Conservation (phyloP, 2,888 invertebrate species). For the Lordiphosa fenestrarum region DNA sequence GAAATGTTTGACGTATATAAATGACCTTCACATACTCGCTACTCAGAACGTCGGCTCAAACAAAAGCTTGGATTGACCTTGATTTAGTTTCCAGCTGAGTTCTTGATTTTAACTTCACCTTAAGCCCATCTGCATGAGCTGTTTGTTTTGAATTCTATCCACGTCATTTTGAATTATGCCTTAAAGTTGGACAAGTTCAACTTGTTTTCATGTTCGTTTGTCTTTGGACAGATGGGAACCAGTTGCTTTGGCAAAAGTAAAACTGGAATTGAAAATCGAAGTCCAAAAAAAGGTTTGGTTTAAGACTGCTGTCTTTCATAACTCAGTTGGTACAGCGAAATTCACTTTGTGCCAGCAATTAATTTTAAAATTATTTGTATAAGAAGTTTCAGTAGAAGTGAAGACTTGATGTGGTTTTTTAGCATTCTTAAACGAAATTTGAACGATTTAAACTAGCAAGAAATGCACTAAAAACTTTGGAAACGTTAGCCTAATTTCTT, state of each 20-base stretch:
- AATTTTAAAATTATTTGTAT: background rate
- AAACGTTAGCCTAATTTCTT: too few species aligned
- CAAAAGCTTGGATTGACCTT: conserved; percentile 1
- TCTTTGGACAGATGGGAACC: conserved; percentile 1
- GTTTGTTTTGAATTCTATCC: conserved; percentile 2
- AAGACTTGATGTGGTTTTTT: too few species aligned
- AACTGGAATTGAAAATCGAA: conserved; percentile 4
- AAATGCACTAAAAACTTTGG: too few species aligned
- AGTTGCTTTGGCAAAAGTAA: conserved; percentile 5
- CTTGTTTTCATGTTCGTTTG: conserved; percentile 16
- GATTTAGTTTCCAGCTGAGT: conserved; percentile 8
- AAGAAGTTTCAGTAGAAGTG: background rate
- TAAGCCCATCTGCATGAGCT: conserved; percentile 5
- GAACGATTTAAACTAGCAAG: too few species aligned
- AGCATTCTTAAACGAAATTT: too few species aligned
- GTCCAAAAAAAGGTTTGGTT: conserved; percentile 3
- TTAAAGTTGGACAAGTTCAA: conserved; percentile 20
- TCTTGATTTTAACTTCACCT: conserved; percentile 3
- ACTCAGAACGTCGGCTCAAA: conserved; percentile 2
- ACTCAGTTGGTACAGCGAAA: conserved; percentile 7
- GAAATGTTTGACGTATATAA: conserved; percentile 18
- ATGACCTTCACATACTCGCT: conserved; percentile 36
- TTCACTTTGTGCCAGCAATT: conserved; percentile 16
- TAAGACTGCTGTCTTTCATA: conserved; percentile 5
- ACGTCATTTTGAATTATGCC: conserved; percentile 32